These are phyloP conservation scores for Vidua chalybeata DNA, from an alignment of 2,113 vertebrate genomes.

Conservation along the genomic window DNA sequence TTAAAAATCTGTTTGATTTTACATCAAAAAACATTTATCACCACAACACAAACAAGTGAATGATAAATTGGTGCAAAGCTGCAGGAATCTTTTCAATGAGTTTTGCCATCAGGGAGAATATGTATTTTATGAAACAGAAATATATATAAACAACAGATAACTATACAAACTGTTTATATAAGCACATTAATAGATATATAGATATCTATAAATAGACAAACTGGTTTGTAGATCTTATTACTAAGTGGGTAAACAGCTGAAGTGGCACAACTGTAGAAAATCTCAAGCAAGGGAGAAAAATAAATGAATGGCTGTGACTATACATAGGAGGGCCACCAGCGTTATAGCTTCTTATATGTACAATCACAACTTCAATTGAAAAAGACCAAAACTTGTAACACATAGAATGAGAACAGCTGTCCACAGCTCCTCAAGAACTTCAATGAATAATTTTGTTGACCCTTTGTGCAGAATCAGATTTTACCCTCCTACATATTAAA, in stretches of 20 bases:
- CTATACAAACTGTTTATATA: neutral
- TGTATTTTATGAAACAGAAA: neutral
- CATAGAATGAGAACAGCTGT: neutral
- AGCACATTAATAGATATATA: neutral
- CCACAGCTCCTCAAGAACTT: neutral
- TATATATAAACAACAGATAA: neutral
- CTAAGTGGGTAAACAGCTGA: neutral
- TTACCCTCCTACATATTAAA: neutral
- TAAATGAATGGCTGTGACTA: neutral
- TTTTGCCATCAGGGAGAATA: neutral
- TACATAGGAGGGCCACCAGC: neutral
- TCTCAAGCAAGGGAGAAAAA: neutral
- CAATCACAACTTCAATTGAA: neutral
- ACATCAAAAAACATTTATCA: neutral
- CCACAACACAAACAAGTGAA: neutral
- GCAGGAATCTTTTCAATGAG: neutral
- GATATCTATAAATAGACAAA: neutral
- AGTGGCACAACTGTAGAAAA: neutral
- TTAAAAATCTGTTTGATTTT: neutral
- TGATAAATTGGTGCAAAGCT: neutral
- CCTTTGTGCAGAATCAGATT: neutral
- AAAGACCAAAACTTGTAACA: neutral
- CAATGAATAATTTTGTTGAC: neutral
- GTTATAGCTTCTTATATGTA: neutral
- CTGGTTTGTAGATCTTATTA: neutral